These are phyloP conservation scores for Idris sp. DNA, from an alignment of 1,140 invertebrate species.

Conservation along the genomic window DNA sequence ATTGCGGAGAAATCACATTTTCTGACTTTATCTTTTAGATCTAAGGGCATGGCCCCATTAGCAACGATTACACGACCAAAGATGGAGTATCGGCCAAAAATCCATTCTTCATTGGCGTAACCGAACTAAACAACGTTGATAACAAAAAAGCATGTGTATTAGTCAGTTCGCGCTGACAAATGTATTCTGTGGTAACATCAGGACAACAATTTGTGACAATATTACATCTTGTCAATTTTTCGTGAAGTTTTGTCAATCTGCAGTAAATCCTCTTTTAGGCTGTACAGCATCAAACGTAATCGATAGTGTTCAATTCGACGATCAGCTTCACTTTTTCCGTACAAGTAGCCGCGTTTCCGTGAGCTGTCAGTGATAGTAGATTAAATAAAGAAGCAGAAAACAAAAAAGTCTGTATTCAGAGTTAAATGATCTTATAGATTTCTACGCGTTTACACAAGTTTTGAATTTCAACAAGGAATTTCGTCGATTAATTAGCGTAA, in stretches of 20 bases:
- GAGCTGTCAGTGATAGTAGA: constrained; percentile 60
- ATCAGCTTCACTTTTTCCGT: constrained; percentile 46
- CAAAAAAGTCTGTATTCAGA: constrained; percentile 22
- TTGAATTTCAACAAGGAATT: constrained; percentile 14
- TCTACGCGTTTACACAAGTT: constrained; percentile 39
- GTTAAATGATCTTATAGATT: constrained; percentile 33
- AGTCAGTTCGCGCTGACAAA: constrained; percentile 50
- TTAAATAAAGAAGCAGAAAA: too few relatives aligned
- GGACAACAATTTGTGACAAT: constrained; percentile 54
- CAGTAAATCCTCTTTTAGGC: constrained; percentile 43
- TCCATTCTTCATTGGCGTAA: constrained; percentile 51
- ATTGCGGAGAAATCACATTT: constrained; percentile 16
- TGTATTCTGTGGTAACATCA: constrained; percentile 40
- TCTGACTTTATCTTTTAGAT: constrained; percentile 70
- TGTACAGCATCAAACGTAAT: constrained; percentile 67
- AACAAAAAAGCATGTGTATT: constrained; percentile 52
- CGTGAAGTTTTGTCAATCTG: constrained; percentile 58
- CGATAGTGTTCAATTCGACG: constrained; percentile 68
- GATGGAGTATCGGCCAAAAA: constrained; percentile 66
- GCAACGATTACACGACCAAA: constrained; percentile 57
- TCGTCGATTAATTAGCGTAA: constrained; percentile 22
- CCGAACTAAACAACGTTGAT: constrained; percentile 21
- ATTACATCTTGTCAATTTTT: constrained; percentile 59
- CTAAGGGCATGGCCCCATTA: constrained; percentile 68
- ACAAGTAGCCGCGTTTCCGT: constrained; percentile 34